Conservation (phyloP, 2,888 invertebrate genomes). For the Sinelater perroti region DNA sequence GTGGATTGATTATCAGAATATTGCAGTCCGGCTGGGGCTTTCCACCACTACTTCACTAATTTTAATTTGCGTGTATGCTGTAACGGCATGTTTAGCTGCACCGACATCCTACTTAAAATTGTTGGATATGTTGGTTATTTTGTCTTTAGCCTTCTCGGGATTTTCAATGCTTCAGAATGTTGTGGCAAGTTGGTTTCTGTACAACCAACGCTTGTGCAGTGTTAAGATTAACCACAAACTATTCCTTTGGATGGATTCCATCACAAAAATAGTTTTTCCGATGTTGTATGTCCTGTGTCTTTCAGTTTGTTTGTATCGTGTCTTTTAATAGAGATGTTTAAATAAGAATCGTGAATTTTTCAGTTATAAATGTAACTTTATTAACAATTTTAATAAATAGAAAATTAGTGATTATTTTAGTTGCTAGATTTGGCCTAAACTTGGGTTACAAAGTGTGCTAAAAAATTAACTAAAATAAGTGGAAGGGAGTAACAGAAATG, state of each 20-base stretch:
- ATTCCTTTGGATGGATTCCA: constrained; percentile 35
- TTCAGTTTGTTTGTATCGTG: not conserved
- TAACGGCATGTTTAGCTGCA: constrained; percentile 8
- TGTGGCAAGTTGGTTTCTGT: constrained; percentile 28
- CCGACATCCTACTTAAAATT: constrained; percentile 42
- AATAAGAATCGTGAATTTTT: not conserved
- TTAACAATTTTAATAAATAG: too few relatives aligned
- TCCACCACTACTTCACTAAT: constrained; percentile 14
- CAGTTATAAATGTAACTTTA: not conserved
- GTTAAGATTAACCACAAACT: constrained; percentile 26
- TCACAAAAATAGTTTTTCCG: constrained; percentile 38
- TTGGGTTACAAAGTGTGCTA: too few relatives aligned
- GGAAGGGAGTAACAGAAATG: too few relatives aligned
- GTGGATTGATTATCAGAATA: constrained; percentile 42
- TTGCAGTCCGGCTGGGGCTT: constrained; percentile 32
- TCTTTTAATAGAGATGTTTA: not conserved
- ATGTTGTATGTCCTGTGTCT: constrained; percentile 42
- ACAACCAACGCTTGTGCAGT: constrained; percentile 12
- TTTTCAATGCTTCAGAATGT: constrained; percentile 43
- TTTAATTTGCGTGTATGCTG: constrained; percentile 31
- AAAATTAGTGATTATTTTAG: too few relatives aligned
- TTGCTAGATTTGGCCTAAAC: too few relatives aligned
- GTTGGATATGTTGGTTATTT: constrained; percentile 44
- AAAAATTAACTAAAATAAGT: too few relatives aligned
- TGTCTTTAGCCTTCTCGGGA: constrained; percentile 41